phyloP scores from a whole-genome alignment of 1,140 invertebrate genomes.

The Hyposmocoma kahamanoa region DNA sequence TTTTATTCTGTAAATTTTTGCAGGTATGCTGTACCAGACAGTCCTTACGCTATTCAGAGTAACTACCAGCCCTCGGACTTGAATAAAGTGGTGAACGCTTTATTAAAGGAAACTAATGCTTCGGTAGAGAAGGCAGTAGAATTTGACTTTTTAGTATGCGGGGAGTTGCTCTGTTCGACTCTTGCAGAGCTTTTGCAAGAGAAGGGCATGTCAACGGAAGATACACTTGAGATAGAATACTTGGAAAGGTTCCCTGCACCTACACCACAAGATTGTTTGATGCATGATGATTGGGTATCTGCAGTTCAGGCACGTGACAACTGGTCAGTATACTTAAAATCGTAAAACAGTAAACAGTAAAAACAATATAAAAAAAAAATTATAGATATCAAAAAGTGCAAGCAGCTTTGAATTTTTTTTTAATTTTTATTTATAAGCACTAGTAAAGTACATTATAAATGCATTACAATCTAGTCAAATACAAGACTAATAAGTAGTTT shows the following conservation, averaged over 20 bases:
- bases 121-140: conserved; percentile 75
- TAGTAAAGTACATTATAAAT: too few species aligned
- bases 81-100: conserved; percentile 86
- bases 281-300: conserved; percentile 97
- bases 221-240: conserved; percentile 91
- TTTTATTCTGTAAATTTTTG: conserved; percentile 58
- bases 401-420: too few species aligned
- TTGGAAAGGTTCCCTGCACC: conserved; percentile 91
- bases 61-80: conserved; percentile 80
- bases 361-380: too few species aligned
- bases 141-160: conserved; percentile 92
- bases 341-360: too few species aligned
- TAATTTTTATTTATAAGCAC: too few species aligned
- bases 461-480: too few species aligned
- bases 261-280: conserved; percentile 89
- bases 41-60: conserved; percentile 85
- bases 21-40: conserved; percentile 91
- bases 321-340: conserved; percentile 82
- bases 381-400: too few species aligned
- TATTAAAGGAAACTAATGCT: conserved; percentile 79
- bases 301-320: conserved; percentile 83
- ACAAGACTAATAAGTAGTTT: too few species aligned
- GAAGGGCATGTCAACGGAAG: conserved; percentile 81
- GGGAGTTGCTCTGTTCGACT: conserved; percentile 83
- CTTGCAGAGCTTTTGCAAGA: conserved; percentile 82